Evolutionary conservation across 2,797 vertebrate genomes (phyloP), one percentile per base, ranked within the genome.

Genomic region (Tadarida brasiliensis): DNA sequence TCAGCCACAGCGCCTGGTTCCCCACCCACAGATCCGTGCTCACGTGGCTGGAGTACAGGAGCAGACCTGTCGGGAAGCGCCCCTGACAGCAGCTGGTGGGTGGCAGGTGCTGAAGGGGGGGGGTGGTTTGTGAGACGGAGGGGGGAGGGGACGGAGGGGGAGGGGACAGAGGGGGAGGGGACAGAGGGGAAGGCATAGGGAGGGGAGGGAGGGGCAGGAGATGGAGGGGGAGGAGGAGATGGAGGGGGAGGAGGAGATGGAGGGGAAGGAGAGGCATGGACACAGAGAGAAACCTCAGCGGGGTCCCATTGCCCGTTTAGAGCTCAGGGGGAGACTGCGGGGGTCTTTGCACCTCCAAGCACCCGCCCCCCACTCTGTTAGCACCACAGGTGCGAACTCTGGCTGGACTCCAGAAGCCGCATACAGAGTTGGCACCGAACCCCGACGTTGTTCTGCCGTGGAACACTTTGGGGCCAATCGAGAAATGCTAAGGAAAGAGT

Each of bases 361-460:
- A 1, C 39, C 15, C 4, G 26, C 9, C 51, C 8, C 3, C 12
- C 24, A 7, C 1, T 1, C n/a, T 28, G 59, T 33, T 2, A 1
- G 80, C 4, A 11, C 39, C 89, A 12, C 71, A 73, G 33, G 11
- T 3, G 16, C 2, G 12, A 17, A 3, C 30, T 9, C 82, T 0
- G 54, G 26, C 70, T 54, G 33, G 20, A 7, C 39, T 17, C 78
- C 5, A 8, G n/a, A 20, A 24, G 22, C 4, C 33, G 39, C 39
- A 0, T 7, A 1, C n/a, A 17, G 26, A 47, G 57, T 73, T 73
- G 35, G 35, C 10, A 11, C 49, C 2, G 30, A 76, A 24, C 33
- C 8, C 74, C 16, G 0, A 15, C 67, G 4, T 7, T 0, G 0
- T 19, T 44, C 59, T 10, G 12, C 49, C n/a, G 0, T 17, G 73